A percentile compares a stretch with the other conserved stretches of the same genome.
Conservation (phyloP, 2,113 vertebrate genomes). For the Spilogale gracilis region DNA sequence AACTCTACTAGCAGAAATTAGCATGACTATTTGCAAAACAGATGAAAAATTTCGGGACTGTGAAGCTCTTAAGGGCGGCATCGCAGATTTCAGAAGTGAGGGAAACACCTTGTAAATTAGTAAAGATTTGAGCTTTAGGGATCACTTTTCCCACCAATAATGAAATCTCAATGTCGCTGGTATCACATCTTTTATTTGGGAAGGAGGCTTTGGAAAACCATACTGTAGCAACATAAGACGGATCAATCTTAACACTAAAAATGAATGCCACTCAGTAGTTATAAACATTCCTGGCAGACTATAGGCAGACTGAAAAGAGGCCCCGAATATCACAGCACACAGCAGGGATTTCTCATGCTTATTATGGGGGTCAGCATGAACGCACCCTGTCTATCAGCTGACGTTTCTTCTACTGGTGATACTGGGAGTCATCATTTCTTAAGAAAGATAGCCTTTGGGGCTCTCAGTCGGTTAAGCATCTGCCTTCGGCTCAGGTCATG, state of each 20-base stretch:
- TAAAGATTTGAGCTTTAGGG: conserved; percentile 31
- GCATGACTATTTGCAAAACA: conserved; percentile 60
- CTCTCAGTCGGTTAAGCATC: background rate
- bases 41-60: conserved; percentile 71
- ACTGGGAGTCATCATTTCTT: background rate
- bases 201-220: conserved; percentile 77
- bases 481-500: background rate
- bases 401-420: background rate
- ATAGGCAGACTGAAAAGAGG: background rate
- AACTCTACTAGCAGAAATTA: conserved; percentile 45
- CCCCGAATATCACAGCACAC: background rate
- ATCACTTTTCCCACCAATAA: conserved; percentile 77
- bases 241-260: conserved; percentile 71
- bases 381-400: background rate
- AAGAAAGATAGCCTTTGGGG: background rate
- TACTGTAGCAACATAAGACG: conserved; percentile 76
- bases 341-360: background rate
- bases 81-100: conserved; percentile 59
- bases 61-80: conserved; percentile 37
- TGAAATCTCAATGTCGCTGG: conserved; percentile 71
- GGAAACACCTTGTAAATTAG: conserved; percentile 71
- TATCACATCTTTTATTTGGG: conserved; percentile 76
- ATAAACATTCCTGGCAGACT: conserved; percentile 1
- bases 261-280: conserved; percentile 62
- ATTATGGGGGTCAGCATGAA: background rate